These are phyloP conservation scores for Diplolepis rosae DNA, from an alignment of 2,888 invertebrate species.

Conservation along the genomic window DNA sequence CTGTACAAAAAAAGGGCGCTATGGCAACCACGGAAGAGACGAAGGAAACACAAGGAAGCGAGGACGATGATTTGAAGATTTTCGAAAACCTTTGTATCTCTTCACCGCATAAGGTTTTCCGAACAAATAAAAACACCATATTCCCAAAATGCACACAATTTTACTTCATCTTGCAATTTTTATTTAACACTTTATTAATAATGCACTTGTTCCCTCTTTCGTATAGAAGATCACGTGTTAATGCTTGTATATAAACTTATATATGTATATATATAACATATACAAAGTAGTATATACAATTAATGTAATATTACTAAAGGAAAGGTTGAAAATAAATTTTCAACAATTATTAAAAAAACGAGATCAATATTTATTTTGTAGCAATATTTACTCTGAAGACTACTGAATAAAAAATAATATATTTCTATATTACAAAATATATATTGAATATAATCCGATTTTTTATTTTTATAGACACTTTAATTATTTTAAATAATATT, in stretches of 20 bases:
- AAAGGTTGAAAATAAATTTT: too few species aligned
- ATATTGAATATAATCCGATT: too few species aligned
- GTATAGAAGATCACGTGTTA: not conserved
- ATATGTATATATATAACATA: not conserved
- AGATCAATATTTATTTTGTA: too few species aligned
- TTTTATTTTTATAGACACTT: too few species aligned
- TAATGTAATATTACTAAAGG: too few species aligned
- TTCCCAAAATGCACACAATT: constrained; percentile 21
- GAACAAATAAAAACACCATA: constrained; percentile 25
- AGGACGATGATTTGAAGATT: constrained; percentile 83
- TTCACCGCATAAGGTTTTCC: constrained; percentile 76
- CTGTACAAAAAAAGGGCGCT: constrained; percentile 16
- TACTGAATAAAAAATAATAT: too few species aligned
- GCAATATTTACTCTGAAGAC: too few species aligned
- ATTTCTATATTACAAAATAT: too few species aligned
- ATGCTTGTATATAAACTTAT: not conserved
- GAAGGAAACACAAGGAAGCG: constrained; percentile 46
- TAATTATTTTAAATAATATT: too few species aligned
- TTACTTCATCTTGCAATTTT: constrained; percentile 25
- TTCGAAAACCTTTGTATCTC: constrained; percentile 81
- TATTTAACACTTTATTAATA: constrained; percentile 27
- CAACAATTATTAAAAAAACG: too few species aligned
- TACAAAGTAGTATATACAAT: not conserved
- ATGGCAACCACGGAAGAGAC: constrained; percentile 56
- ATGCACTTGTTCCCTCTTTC: not conserved